These are phyloP conservation scores for Tyria jacobaeae DNA, from an alignment of 2,888 invertebrate genomes.

Conservation along the genomic window DNA sequence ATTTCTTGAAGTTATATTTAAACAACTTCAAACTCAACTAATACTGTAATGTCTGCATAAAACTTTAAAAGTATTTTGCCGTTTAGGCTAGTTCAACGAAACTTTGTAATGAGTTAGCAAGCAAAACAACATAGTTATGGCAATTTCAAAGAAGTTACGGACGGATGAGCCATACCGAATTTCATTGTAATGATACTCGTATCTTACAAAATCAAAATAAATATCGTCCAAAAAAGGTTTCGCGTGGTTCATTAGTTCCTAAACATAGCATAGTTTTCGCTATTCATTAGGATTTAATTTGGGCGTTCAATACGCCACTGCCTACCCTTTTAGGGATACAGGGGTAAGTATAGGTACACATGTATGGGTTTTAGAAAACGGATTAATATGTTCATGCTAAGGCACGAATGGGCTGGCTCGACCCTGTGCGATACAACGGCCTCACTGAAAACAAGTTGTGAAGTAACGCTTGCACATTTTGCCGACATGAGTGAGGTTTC, in stretches of 20 bases:
- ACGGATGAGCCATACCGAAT: neutral
- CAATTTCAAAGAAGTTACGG: neutral
- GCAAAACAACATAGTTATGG: neutral
- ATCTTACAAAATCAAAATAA: neutral
- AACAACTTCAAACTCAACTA: neutral
- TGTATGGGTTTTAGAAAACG: no score
- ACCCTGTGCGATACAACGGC: no score
- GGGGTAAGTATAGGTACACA: no score
- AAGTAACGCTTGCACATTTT: no score
- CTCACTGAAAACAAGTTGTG: no score
- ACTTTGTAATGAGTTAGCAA: conserved; percentile 1
- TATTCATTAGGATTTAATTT: no score
- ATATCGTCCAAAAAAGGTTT: neutral
- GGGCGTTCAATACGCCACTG: no score
- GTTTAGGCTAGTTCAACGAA: neutral
- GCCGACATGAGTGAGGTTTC: no score
- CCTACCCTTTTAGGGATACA: no score
- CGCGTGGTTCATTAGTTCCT: neutral
- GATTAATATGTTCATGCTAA: no score
- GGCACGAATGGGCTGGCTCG: no score
- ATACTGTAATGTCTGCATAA: neutral
- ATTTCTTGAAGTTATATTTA: neutral
- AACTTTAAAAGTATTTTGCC: neutral
- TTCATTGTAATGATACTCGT: conserved; percentile 2
- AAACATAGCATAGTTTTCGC: no score